A percentile compares a stretch with the other conserved stretches of the same genome.
Conservation (phyloP, 2,797 vertebrate genomes). For the Hippocampus kuda region DNA sequence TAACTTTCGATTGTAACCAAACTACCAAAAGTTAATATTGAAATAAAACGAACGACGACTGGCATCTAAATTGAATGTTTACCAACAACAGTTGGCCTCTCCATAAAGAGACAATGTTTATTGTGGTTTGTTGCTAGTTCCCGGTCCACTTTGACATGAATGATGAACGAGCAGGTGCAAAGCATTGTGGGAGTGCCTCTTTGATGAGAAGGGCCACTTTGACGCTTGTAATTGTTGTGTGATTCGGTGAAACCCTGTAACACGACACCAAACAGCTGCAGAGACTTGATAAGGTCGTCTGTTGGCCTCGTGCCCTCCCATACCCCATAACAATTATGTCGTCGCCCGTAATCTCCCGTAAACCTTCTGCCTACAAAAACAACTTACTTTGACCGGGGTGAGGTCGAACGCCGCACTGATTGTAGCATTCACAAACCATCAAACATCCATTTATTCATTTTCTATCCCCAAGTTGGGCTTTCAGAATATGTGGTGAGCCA, state of each 20-base stretch:
- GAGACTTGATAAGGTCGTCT: constrained; percentile 5
- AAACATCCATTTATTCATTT: too few relatives aligned
- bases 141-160: not conserved
- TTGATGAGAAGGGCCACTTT: not conserved
- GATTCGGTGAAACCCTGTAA: not conserved
- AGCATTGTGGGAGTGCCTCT: not conserved
- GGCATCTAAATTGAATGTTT: not conserved
- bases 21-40: too few relatives aligned
- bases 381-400: not conserved
- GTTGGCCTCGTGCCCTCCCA: not conserved
- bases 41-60: too few relatives aligned
- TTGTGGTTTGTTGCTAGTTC: not conserved
- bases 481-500: too few relatives aligned
- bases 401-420: not conserved
- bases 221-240: not conserved
- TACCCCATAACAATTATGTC: not conserved
- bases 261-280: constrained; percentile 1
- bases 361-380: not conserved
- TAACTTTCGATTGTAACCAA: too few relatives aligned
- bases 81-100: not conserved
- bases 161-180: constrained; percentile 1
- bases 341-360: not conserved
- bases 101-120: not conserved
- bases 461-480: too few relatives aligned
- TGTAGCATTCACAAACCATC: too few relatives aligned